These are phyloP conservation scores for Tetrao urogallus DNA, from an alignment of 2,113 vertebrate genomes.

Conservation along the genomic window DNA sequence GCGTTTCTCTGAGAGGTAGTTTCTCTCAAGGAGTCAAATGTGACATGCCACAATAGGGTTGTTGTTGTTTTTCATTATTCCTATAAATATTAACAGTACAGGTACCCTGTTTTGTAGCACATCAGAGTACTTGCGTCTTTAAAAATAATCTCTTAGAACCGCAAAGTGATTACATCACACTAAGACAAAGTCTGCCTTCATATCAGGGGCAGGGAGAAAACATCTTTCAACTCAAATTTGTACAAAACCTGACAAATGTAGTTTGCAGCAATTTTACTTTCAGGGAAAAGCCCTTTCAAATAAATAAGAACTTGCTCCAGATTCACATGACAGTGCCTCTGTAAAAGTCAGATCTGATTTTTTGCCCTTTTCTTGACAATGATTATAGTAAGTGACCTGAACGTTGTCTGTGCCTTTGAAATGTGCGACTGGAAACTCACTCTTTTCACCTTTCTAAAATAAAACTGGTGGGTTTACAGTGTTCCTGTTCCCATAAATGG, in stretches of 20 bases:
- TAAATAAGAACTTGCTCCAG: constrained; percentile 68
- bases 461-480: neutral
- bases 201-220: neutral
- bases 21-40: neutral
- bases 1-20: neutral
- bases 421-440: constrained; percentile 42
- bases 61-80: neutral
- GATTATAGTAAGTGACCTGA: constrained; percentile 73
- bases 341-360: constrained; percentile 75
- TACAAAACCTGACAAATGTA: constrained; percentile 42
- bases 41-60: neutral
- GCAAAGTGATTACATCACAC: neutral
- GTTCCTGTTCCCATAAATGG: neutral
- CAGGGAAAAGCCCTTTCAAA: constrained; percentile 69
- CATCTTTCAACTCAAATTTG: constrained; percentile 54
- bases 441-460: constrained; percentile 22
- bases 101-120: neutral
- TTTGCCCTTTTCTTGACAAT: constrained; percentile 74
- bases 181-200: neutral
- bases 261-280: constrained; percentile 50
- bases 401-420: constrained; percentile 58
- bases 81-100: neutral
- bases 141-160: constrained; percentile 25
- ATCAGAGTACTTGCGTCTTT: neutral
- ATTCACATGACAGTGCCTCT: constrained; percentile 72